Base-by-base conservation (phyloP, 2,888 invertebrate species). In the Scelioninae gen. 1 region DNA sequence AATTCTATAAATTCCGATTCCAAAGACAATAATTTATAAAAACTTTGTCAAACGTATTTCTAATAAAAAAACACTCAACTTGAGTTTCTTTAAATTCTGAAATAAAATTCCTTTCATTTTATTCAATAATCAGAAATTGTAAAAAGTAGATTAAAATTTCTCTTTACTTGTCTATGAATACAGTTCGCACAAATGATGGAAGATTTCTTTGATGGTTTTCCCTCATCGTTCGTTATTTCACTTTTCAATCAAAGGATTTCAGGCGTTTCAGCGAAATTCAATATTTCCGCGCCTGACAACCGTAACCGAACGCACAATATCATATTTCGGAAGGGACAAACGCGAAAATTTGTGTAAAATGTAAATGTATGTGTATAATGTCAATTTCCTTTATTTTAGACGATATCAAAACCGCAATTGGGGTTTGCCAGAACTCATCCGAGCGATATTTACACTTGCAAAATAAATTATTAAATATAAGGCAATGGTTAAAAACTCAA, bases 201-300 rank as follows among this genome's bases (percentile, higher is more conserved):
- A 69, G 11, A 38, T 34, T 75, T n/a, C 43, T 60, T 76, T 66
- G 31, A 55, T 34, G 49, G 34, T 31, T 53, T 60, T 51, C 13
- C 47, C 31, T 31, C 11, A 43, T 63, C 29, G 47, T 16, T 53
- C 53, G 13, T 58, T 23, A 45, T 60, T 51, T 45, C 58, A 16
- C 51, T 32, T 66, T 66, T 79, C 72, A 60, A 72, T 66, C 66
- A 56, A n/a, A 58, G 45, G 31, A 51, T 65, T 63, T 68, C 16
- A 43, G 45, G 38, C 55, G 47, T 68, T 77, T 77, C 65, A 65
- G 10, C 16, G 71, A 71, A 76, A 82, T 82, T 76, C 72, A 72
- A 82, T 82, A 82, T 76, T 82, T 82, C 76, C 82, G 81, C 81
- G 81, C 81, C 69, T 82, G 71, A 55, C 82, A 76, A 78, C 69